Base-by-base conservation (phyloP, 2,888 invertebrate genomes). In the Tipula confusa region DNA sequence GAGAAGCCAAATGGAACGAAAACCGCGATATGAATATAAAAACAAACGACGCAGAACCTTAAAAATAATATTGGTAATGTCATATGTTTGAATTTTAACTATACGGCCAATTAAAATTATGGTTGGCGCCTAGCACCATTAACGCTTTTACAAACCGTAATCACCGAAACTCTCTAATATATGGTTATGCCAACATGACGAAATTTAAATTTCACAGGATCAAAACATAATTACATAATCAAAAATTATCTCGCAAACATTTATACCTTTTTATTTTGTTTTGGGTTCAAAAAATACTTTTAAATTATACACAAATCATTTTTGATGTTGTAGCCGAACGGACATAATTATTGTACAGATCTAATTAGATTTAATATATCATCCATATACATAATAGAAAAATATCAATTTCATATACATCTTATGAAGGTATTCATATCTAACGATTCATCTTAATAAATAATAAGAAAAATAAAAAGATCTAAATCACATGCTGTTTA, bases 401-500 rank as follows among this genome's bases (percentile, higher is more conserved):
- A 64, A 64, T 64, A 64, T 64, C 64, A 64, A 64, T 64, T 64
- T 64, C 64, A 24, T 64, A 64, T 4, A n/a, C n/a, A n/a, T n/a
- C n/a, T n/a, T n/a, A 9, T 36, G 36, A n/a, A 64, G 64, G 64
- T 24, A 64, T 64, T 24, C 64, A 64, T 24, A 24, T 64, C 24
- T 18, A 43, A 64, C 13, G 64, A 64, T 64, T 24, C 24, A 24
- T 64, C 64, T 64, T 2, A 64, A 18, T 64, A 64, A 64, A 43
- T 2, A 64, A 64, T 64, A 64, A 7, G 24, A 18, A 64, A n/a
- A 64, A 64, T 64, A 64, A 64, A 7, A 64, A 64, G 64, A 64
- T 64, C 64, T 64, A 24, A 64, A 64, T 64, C 64, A 64, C 64
- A 64, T 64, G 64, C 64, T 64, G 64, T 24, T 64, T 24, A 64